A percentile compares a stretch with the other conserved stretches of the same genome.
Conservation (phyloP, 2,797 vertebrate species). For the Pangasius mekongensis region DNA sequence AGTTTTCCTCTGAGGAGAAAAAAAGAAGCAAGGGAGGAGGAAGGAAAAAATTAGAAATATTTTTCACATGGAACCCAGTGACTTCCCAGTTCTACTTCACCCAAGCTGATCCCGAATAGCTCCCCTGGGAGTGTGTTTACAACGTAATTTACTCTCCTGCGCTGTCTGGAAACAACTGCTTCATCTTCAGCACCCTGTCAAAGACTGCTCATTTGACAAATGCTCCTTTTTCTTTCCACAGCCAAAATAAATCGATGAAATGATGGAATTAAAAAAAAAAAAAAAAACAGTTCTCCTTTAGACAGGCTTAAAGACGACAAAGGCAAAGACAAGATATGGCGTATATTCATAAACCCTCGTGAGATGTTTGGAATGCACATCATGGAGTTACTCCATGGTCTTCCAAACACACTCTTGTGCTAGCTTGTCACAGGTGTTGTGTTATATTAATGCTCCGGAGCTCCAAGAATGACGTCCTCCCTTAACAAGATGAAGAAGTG, state of each 20-base stretch:
- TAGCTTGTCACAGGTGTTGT: constrained; percentile 35
- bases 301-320: constrained; percentile 5
- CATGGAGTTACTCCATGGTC: background rate
- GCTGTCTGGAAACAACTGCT: constrained; percentile 55
- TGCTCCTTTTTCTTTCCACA: constrained; percentile 24
- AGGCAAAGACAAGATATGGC: background rate
- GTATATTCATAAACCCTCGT: constrained; percentile 11
- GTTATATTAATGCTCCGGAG: constrained; percentile 31
- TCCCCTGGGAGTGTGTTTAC: constrained; percentile 81
- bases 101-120: constrained; percentile 36
- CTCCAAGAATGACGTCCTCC: constrained; percentile 32
- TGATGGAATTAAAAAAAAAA: background rate
- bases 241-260: constrained; percentile 27
- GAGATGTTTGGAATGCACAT: constrained; percentile 12
- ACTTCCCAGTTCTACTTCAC: constrained; percentile 25
- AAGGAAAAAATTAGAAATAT: constrained; percentile 2
- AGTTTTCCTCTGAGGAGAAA: constrained; percentile 73
- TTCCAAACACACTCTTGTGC: background rate
- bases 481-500: constrained; percentile 42
- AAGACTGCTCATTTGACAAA: constrained; percentile 32
- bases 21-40: constrained; percentile 48
- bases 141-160: constrained; percentile 85
- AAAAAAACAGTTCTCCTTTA: background rate
- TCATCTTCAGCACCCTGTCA: constrained; percentile 39
- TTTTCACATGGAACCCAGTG: constrained; percentile 7